These are phyloP conservation scores for Accipiter badius DNA, from an alignment of 2,797 vertebrate species.

Conservation along the genomic window DNA sequence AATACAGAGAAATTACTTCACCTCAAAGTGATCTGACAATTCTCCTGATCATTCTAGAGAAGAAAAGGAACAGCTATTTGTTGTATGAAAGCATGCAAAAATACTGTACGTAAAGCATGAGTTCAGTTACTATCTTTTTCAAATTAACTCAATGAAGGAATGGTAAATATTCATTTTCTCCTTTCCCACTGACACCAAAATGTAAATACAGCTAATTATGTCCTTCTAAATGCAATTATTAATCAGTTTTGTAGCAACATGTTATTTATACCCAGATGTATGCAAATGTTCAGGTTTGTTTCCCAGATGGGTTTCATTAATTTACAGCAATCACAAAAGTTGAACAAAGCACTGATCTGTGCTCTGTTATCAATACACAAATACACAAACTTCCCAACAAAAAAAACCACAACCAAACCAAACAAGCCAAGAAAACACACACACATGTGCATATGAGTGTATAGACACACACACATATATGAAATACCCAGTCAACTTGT, in stretches of 20 bases:
- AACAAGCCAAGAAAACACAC: not conserved
- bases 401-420: not conserved
- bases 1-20: not conserved
- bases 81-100: not conserved
- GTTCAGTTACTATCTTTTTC: not conserved
- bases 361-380: not conserved
- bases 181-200: constrained; percentile 36
- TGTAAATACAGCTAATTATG: constrained; percentile 59
- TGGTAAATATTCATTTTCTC: constrained; percentile 61
- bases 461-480: not conserved
- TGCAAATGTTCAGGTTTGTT: constrained; percentile 46
- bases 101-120: not conserved
- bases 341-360: not conserved
- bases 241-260: constrained; percentile 60
- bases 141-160: constrained; percentile 25
- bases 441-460: rapidly evolving
- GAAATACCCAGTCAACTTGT: not conserved
- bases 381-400: not conserved
- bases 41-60: not conserved
- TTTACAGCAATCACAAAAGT: not conserved
- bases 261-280: constrained; percentile 35
- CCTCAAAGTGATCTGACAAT: not conserved
- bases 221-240: constrained; percentile 57
- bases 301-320: constrained; percentile 42
- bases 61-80: not conserved